Conservation (phyloP, 2,888 invertebrate genomes). For the Drosophila neotestacea region DNA sequence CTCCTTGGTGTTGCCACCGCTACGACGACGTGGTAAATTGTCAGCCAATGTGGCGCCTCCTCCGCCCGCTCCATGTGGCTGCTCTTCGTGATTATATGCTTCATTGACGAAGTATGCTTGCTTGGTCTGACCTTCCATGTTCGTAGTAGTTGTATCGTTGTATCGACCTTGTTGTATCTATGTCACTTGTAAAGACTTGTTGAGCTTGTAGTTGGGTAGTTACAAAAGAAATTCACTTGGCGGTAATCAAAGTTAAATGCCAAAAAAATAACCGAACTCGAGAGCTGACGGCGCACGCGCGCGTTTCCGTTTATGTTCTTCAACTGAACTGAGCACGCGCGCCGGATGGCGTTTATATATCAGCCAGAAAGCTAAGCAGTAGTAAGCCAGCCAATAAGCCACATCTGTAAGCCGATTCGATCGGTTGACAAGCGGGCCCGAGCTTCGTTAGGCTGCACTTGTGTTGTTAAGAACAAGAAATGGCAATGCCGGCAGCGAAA, state of each 20-base stretch:
- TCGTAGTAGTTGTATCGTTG: slow-evolving; percentile 10
- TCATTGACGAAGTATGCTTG: slow-evolving; percentile 79
- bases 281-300: slow-evolving; percentile 64
- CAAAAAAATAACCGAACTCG: slow-evolving; percentile 25
- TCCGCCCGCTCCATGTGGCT: slow-evolving; percentile 45
- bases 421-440: slow-evolving; percentile 33
- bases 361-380: slow-evolving; percentile 9
- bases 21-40: slow-evolving; percentile 76
- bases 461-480: slow-evolving; percentile 51
- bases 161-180: slow-evolving; percentile 46
- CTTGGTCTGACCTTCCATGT: slow-evolving; percentile 73
- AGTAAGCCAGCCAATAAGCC: slow-evolving; percentile 6
- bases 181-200: slow-evolving; percentile 54
- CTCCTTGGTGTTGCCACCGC: slow-evolving; percentile 78
- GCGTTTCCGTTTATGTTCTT: slow-evolving; percentile 74
- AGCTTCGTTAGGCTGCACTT: slow-evolving; percentile 56
- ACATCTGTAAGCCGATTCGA: slow-evolving; percentile 9
- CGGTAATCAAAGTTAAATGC: slow-evolving; percentile 19
- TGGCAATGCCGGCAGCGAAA: slow-evolving; percentile 70
- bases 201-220: slow-evolving; percentile 17
- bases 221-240: slow-evolving; percentile 65
- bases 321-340: slow-evolving; percentile 79
- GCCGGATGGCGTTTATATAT: slow-evolving; percentile 71
- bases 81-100: slow-evolving; percentile 71
- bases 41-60: slow-evolving; percentile 28